These are phyloP conservation scores for Actias luna DNA, from an alignment of 2,888 invertebrate species.

Conservation along the genomic window DNA sequence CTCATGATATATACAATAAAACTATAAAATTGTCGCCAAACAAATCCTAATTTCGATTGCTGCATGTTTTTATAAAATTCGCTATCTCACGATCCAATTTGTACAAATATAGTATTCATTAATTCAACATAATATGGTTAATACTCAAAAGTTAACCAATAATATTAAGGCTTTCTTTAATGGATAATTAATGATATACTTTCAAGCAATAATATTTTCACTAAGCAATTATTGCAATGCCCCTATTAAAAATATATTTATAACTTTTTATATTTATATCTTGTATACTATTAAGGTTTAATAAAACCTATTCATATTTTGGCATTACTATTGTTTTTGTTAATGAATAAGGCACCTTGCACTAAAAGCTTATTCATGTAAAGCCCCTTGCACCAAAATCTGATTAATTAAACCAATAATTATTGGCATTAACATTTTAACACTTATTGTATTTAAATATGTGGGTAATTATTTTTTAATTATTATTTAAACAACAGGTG, in stretches of 20 bases:
- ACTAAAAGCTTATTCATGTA: neutral
- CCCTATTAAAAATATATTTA: neutral
- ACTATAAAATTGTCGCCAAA: neutral
- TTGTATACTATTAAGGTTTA: neutral
- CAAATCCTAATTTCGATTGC: neutral
- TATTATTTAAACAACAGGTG: neutral
- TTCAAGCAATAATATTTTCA: constrained; percentile 1
- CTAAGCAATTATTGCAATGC: neutral
- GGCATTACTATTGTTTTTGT: neutral
- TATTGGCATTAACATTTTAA: neutral
- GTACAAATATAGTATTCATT: too few relatives aligned
- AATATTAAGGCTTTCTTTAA: constrained; percentile 9
- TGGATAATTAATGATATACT: constrained; percentile 14
- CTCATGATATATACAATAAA: neutral
- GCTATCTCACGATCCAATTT: too few relatives aligned
- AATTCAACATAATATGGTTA: too few relatives aligned
- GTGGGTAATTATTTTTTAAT: too few relatives aligned
- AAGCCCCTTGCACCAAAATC: neutral
- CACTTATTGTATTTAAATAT: too few relatives aligned
- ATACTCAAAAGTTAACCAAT: neutral
- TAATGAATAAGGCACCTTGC: neutral
- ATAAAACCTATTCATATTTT: neutral
- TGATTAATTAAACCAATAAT: neutral
- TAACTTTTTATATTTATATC: neutral
- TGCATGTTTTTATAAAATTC: too few relatives aligned